These are phyloP conservation scores for Menura novaehollandiae DNA, from an alignment of 2,113 vertebrate genomes.

Conservation along the genomic window DNA sequence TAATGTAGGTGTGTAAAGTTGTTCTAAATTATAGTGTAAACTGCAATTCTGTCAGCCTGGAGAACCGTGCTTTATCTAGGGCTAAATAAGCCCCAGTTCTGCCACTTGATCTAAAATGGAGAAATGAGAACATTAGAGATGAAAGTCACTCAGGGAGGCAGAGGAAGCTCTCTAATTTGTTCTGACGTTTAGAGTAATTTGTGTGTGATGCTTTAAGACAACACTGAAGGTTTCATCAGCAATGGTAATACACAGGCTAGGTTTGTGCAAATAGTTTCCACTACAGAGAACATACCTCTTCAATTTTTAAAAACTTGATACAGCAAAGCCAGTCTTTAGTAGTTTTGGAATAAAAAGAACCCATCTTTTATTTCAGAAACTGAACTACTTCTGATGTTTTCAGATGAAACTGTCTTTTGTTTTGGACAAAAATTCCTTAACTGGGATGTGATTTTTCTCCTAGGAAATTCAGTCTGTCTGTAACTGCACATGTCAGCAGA, in stretches of 20 bases:
- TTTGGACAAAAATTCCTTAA: not conserved
- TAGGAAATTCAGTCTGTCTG: not conserved
- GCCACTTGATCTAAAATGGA: not conserved
- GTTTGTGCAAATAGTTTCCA: not conserved
- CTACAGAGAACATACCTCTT: not conserved
- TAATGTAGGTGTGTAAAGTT: not conserved
- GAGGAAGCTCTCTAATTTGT: not conserved
- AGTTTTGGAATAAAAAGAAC: not conserved
- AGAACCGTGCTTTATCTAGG: not conserved
- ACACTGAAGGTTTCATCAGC: not conserved
- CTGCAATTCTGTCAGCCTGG: not conserved
- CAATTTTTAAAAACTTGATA: not conserved
- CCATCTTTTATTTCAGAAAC: not conserved
- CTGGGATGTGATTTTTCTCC: not conserved
- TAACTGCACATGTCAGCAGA: not conserved
- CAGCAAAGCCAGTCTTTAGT: not conserved
- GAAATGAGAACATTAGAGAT: not conserved
- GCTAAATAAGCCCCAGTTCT: not conserved
- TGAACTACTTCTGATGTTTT: not conserved
- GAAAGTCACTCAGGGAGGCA: not conserved
- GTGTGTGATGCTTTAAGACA: slow-evolving; percentile 32
- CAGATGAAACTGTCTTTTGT: not conserved
- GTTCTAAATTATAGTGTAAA: not conserved
- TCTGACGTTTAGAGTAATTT: slow-evolving; percentile 21
- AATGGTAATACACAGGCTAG: not conserved